These are phyloP conservation scores for Lerema accius DNA, from an alignment of 1,140 invertebrate species.

Conservation along the genomic window DNA sequence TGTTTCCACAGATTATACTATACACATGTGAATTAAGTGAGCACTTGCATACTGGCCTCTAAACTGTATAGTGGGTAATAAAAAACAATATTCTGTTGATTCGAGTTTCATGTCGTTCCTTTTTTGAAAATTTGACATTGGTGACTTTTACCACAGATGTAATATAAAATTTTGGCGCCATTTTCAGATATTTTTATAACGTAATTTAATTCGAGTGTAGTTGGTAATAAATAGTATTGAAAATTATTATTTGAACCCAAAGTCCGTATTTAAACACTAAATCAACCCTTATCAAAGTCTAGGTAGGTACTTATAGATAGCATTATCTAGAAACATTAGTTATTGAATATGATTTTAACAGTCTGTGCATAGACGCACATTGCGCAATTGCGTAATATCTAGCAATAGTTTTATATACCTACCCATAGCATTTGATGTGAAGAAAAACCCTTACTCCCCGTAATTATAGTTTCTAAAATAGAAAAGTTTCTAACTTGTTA, in stretches of 20 bases:
- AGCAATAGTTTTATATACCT: too few species aligned
- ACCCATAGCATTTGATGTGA: too few species aligned
- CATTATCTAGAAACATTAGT: constrained; percentile 35
- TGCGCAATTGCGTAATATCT: neutral
- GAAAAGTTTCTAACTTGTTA: too few species aligned
- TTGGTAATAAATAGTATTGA: neutral
- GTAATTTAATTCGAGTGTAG: too few species aligned
- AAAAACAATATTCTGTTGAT: constrained; percentile 17
- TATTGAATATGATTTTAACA: constrained; percentile 12
- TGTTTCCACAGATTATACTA: constrained; percentile 33
- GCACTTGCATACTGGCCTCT: constrained; percentile 25
- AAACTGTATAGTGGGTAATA: constrained; percentile 28
- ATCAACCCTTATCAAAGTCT: constrained; percentile 39
- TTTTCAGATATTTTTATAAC: neutral
- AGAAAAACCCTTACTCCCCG: too few species aligned
- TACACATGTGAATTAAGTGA: constrained; percentile 35
- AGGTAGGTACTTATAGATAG: constrained; percentile 41
- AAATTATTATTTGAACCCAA: constrained; percentile 31
- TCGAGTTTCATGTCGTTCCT: constrained; percentile 20
- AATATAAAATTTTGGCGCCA: constrained; percentile 3
- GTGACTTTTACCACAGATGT: neutral
- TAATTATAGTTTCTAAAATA: too few species aligned
- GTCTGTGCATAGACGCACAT: neutral
- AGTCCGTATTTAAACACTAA: constrained; percentile 43
- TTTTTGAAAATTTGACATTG: constrained; percentile 32